Evolutionary conservation across 2,888 invertebrate genomes (phyloP), one percentile per base, ranked within the genome.

Genomic region (Lordiphosa andalusiaca): DNA sequence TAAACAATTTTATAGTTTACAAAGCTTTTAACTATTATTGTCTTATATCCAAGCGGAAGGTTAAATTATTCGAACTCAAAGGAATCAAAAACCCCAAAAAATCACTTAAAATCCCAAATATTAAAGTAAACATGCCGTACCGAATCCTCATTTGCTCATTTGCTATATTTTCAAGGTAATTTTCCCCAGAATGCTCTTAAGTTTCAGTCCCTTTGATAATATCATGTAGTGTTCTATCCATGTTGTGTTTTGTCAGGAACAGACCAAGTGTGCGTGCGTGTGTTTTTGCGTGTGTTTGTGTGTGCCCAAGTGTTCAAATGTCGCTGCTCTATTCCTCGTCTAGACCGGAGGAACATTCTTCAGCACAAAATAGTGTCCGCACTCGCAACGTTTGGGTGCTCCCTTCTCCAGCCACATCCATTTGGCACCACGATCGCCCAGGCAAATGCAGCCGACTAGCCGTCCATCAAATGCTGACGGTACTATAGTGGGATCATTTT

Each of bases 371-470:
- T 96, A 98, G 89, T 97, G 94, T 42, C 99, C 99, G 89, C 99
- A 99, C 86, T 95, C 96, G 88, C 98, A 99, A 73, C 98, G 94
- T 86, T 95, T 95, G 48, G 96, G 95, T 69, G 93, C 93, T 21
- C 95, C 98, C 90, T 94, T 92, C 89, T 98, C 94, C 75, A 99
- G 90, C 95, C 97, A 97, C 94, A 98, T 96, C 96, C 97, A 99
- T 86, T 94, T 95, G 70, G 98, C 93, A 57, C 92, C 91, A 13
- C 96, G 93, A 87, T 98, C 98, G 88, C 96, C 97, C 89, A 97
- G 96, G 88, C 98, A 99, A 87, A 98, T 92, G 89, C 99, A 99
- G 53, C 98, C 98, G 67, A 99, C 93, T 64, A 98, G 92, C 77
- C 98, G 94, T 41, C 95, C 94, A 53, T 95, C 95, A 73, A 95